These are phyloP conservation scores for Oenanthe melanoleuca DNA, from an alignment of 2,113 vertebrate species.

Conservation along the genomic window DNA sequence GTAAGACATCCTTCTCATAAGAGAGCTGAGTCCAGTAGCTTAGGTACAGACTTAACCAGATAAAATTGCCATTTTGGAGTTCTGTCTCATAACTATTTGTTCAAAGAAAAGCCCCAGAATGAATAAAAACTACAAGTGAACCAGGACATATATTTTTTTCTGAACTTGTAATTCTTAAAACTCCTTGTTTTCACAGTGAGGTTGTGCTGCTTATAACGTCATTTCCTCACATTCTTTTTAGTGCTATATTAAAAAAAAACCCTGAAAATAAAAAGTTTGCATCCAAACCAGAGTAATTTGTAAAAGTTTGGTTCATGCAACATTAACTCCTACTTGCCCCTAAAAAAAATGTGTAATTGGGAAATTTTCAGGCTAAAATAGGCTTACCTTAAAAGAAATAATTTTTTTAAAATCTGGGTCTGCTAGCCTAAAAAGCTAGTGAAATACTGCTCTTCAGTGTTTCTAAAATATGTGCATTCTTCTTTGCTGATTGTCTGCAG, in stretches of 20 bases:
- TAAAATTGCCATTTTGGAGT: neutral
- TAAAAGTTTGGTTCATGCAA: neutral
- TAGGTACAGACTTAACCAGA: neutral
- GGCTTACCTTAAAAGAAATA: neutral
- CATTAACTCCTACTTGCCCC: slow-evolving; percentile 6
- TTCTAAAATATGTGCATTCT: neutral
- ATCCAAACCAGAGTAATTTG: slow-evolving; percentile 38
- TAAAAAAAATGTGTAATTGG: neutral
- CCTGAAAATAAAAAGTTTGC: slow-evolving; percentile 7
- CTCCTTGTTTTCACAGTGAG: neutral
- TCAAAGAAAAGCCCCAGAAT: neutral
- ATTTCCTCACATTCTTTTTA: slow-evolving; percentile 48
- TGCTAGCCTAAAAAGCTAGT: neutral
- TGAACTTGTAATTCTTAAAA: neutral
- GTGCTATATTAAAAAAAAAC: slow-evolving; percentile 55
- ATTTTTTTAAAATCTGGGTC: neutral
- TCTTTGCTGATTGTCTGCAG: neutral
- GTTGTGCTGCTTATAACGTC: slow-evolving; percentile 41
- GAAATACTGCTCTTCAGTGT: neutral
- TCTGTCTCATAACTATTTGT: neutral
- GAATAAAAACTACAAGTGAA: neutral
- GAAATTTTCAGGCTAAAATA: neutral
- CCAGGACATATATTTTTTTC: neutral
- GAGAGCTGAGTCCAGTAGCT: neutral
- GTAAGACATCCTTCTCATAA: neutral